Percentiles rank a stretch among this genome's conserved stretches.
Evolutionary conservation across 2,113 vertebrate species (phyloP).

Genomic region (Lophotis ruficrista): DNA sequence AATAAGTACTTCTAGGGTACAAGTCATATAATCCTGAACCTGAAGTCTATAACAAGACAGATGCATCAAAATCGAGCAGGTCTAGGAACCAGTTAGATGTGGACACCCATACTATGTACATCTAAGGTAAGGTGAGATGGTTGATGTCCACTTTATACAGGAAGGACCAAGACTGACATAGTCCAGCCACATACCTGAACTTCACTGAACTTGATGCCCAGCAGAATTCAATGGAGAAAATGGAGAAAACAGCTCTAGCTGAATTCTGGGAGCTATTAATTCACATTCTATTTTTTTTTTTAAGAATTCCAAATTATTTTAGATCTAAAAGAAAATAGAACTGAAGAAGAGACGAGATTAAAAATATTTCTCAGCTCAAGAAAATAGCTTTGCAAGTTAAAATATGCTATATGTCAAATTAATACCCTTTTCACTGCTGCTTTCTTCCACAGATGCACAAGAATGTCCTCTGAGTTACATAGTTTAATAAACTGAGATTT

Average conservation of each 20-base stretch:
- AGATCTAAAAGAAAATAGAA: not conserved
- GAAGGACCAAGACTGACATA: not conserved
- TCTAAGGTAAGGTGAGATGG: not conserved
- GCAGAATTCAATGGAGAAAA: not conserved
- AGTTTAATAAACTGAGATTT: not conserved
- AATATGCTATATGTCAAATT: not conserved
- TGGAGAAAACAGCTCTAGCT: not conserved
- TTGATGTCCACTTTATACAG: not conserved
- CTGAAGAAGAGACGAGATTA: not conserved
- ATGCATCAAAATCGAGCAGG: not conserved
- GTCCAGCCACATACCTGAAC: not conserved
- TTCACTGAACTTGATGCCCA: not conserved
- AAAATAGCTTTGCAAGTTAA: not conserved
- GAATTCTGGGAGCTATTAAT: not conserved
- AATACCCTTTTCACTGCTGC: not conserved
- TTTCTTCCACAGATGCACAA: not conserved
- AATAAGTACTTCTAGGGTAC: not conserved
- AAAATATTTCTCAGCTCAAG: not conserved
- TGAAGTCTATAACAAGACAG: not conserved
- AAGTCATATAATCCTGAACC: not conserved
- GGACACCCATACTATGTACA: not conserved
- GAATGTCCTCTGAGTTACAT: not conserved
- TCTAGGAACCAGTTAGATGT: not conserved
- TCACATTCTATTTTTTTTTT: not conserved
- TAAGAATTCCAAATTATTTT: not conserved